These are phyloP conservation scores for Champsocephalus esox DNA, from an alignment of 2,797 vertebrate species.

Conservation along the genomic window DNA sequence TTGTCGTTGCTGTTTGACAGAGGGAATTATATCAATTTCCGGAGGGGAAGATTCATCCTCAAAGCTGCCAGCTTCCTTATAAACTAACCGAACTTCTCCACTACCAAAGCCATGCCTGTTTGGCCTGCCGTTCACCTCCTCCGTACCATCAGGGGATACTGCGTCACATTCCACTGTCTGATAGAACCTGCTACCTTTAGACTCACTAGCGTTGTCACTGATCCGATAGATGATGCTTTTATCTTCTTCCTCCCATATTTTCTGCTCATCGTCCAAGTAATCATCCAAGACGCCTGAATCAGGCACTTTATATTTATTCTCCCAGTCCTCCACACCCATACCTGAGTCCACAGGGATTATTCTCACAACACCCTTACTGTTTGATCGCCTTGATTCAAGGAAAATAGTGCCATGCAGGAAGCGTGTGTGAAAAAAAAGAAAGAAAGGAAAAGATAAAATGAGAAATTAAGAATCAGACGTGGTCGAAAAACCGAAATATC, in stretches of 20 bases:
- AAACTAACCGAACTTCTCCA: constrained; percentile 75
- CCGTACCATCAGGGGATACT: constrained; percentile 76
- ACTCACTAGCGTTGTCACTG: constrained; percentile 63
- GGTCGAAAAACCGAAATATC: constrained; percentile 53
- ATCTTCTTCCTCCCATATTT: constrained; percentile 88
- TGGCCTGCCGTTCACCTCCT: constrained; percentile 77
- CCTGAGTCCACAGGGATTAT: constrained; percentile 91
- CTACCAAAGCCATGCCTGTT: constrained; percentile 50
- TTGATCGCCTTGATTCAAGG: constrained; percentile 67
- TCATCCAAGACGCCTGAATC: constrained; percentile 87
- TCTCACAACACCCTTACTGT: constrained; percentile 79
- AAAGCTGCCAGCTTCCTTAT: constrained; percentile 81
- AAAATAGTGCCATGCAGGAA: constrained; percentile 57
- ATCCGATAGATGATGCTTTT: constrained; percentile 84
- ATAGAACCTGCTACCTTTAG: constrained; percentile 77
- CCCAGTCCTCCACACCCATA: constrained; percentile 90
- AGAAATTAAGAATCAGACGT: constrained; percentile 53
- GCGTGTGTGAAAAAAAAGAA: constrained; percentile 40
- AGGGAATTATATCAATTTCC: constrained; percentile 85
- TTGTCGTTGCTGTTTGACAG: constrained; percentile 66
- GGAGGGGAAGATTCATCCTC: constrained; percentile 82
- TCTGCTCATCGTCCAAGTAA: constrained; percentile 88
- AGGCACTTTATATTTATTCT: constrained; percentile 87
- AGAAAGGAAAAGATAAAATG: constrained; percentile 62
- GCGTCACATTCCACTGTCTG: constrained; percentile 81